Evolutionary conservation across 2,888 invertebrate species (phyloP).

Genomic region (Stenurella melanura): DNA sequence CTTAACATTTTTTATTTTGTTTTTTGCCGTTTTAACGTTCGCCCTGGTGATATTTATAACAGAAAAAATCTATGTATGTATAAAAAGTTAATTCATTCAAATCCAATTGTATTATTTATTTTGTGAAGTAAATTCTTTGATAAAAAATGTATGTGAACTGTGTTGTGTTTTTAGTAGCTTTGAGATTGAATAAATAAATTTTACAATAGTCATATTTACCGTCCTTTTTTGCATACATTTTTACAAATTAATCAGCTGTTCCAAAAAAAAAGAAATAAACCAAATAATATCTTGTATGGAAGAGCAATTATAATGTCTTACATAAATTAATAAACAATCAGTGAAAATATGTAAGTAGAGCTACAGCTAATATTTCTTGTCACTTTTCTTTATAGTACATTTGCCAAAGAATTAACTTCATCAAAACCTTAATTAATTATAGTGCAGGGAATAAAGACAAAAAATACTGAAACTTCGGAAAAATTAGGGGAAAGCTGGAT

Average conservation of each 20-base stretch:
- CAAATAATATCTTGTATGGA: no score
- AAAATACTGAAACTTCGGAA: no score
- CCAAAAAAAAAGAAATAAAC: background rate
- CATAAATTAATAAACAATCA: no score
- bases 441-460: no score
- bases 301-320: no score
- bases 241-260: background rate
- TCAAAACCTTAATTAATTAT: no score
- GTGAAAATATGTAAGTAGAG: no score
- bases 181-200: background rate
- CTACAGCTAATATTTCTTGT: no score
- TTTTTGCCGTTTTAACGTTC: slow-evolving; percentile 58
- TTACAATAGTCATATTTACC: background rate
- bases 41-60: slow-evolving; percentile 23
- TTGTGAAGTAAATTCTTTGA: slow-evolving; percentile 51
- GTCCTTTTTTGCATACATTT: background rate
- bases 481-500: no score
- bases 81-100: slow-evolving; percentile 49
- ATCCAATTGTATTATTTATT: slow-evolving; percentile 53
- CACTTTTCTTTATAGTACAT: no score
- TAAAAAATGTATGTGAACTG: slow-evolving; percentile 57
- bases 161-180: slow-evolving; percentile 38
- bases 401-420: no score
- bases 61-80: slow-evolving; percentile 5
- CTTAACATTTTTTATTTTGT: slow-evolving; percentile 51